phyloP scores from a whole-genome alignment of 2,888 invertebrate genomes.

The Tortrix viridana region DNA sequence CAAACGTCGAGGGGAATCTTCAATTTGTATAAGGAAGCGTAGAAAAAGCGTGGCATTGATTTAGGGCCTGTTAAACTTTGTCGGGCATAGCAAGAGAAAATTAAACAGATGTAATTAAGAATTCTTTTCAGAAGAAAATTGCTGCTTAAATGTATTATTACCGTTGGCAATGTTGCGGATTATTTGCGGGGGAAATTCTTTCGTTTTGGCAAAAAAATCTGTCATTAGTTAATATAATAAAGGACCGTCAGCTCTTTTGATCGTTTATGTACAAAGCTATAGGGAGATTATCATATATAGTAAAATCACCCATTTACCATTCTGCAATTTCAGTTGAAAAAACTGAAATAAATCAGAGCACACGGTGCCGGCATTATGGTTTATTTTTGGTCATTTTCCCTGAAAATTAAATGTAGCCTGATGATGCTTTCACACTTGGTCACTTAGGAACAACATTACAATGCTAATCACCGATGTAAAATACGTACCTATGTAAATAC shows the following conservation, averaged over 20 bases:
- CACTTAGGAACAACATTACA: no score
- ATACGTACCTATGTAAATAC: no score
- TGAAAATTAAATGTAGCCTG: no score
- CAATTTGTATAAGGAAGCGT: slow-evolving; percentile 49
- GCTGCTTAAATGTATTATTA: slow-evolving; percentile 5
- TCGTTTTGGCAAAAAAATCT: slow-evolving; percentile 1
- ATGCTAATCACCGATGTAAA: no score
- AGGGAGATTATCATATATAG: no score
- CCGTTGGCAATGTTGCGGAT: neutral
- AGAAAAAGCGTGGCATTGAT: slow-evolving; percentile 53
- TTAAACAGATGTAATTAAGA: slow-evolving; percentile 10
- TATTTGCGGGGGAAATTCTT: neutral
- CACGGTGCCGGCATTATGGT: no score
- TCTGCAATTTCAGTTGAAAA: no score
- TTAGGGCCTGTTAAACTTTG: slow-evolving; percentile 45
- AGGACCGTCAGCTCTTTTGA: neutral
- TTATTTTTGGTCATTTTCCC: no score
- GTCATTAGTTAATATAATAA: neutral
- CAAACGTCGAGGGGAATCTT: slow-evolving; percentile 48
- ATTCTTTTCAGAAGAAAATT: slow-evolving; percentile 7
- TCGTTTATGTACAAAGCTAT: neutral
- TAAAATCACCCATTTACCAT: no score
- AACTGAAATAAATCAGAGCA: no score
- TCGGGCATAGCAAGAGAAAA: slow-evolving; percentile 31
- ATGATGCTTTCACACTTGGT: no score